Base-by-base conservation (phyloP, 2,797 vertebrate genomes). In the Sus cebifrons region DNA sequence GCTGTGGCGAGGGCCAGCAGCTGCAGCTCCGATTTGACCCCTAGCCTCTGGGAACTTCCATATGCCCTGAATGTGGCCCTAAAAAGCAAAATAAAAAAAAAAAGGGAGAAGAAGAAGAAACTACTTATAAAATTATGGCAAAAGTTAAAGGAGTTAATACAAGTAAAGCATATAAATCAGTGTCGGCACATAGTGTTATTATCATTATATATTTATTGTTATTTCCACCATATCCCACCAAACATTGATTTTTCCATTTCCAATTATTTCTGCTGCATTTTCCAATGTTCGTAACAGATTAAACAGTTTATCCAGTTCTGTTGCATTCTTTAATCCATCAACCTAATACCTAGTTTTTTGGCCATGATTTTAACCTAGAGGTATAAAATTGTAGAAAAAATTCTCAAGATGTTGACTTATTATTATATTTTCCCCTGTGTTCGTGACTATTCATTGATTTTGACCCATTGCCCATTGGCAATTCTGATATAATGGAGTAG, bases 241-340 rank as follows among this genome's bases (percentile, higher is more conserved):
- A 62, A 36, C 21, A 70, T 56, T 77, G 68, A 44, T 77, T 83
- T 87, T 25, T 85, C 44, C 44, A 87, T 83, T 91, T 77, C 16
- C 29, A 64, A 27, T 84, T 15, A 65, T 60, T 67, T 85, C 79
- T 81, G 60, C 58, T 74, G 12, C 11, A 44, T 79, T 92, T 94
- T 67, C 56, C 54, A 44, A 27, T 52, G 67, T 82, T 78, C 78
- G 20, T 83, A 49, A 77, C 18, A 64, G 70, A 91, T 56, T 62
- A 49, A 89, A 62, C 58, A 89, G 58, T 83, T 88, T 77, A 13
- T 94, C 64, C 70, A 94, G 83, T 92, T 92, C 85, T 79, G 17
- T 85, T 65, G 7, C 73, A 68, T 92, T 89, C 58, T 92, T 89
- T 60, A 29, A 86, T 75, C 74, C 20, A 49, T 56, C 36, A 36